A percentile compares a stretch with the other conserved stretches of the same genome.
These are phyloP conservation scores for Pangasius sanitwongsei DNA, from an alignment of 2,797 vertebrate genomes.

Conservation along the genomic window DNA sequence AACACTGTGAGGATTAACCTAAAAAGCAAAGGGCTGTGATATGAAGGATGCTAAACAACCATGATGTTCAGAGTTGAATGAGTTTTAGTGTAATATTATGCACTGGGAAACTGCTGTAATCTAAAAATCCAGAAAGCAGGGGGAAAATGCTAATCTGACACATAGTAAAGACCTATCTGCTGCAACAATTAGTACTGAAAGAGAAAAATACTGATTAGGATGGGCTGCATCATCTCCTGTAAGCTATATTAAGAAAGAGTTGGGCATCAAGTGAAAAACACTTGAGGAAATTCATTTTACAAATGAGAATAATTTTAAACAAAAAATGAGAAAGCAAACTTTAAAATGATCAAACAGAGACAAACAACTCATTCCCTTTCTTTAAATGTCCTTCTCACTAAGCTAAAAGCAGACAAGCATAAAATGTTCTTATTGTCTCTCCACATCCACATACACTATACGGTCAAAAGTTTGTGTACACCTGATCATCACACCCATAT, in stretches of 20 bases:
- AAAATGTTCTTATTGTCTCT: not conserved
- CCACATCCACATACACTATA: not conserved
- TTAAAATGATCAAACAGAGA: conserved; percentile 7
- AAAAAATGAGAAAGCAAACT: conserved; percentile 29
- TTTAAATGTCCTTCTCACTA: conserved; percentile 1
- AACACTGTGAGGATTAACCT: conserved; percentile 42
- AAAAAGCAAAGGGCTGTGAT: conserved; percentile 30
- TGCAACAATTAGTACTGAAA: not conserved
- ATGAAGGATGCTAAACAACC: conserved; percentile 32
- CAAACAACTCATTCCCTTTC: not conserved
- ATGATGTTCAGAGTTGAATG: conserved; percentile 22
- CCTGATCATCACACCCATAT: not conserved
- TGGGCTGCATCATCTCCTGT: not conserved
- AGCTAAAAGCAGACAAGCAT: conserved; percentile 21
- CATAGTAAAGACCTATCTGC: not conserved
- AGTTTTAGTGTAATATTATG: conserved; percentile 18
- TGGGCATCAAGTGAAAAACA: not conserved
- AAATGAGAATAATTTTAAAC: not conserved
- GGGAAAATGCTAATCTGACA: not conserved
- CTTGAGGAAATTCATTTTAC: conserved; percentile 7
- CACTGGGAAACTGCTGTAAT: conserved; percentile 13
- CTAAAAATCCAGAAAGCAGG: not conserved
- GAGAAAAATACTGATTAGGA: not conserved
- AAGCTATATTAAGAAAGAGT: not conserved
- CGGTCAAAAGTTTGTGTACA: not conserved